Percentiles rank a stretch among this genome's conserved stretches.
Evolutionary conservation across 1,140 invertebrate species (phyloP).

Genomic region (Hypsibius dujardini): DNA sequence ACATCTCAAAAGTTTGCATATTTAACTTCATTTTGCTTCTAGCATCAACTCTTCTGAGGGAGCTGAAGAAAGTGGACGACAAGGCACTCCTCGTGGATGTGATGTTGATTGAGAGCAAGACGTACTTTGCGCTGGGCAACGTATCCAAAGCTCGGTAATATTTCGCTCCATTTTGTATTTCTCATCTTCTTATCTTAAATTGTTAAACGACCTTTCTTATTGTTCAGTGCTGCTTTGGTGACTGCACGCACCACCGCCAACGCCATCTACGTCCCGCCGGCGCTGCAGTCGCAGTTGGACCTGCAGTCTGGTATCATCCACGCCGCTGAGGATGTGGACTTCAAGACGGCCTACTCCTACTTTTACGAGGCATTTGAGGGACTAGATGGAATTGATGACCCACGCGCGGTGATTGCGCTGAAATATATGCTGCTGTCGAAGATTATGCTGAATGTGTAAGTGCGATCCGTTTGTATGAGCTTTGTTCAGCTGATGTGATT

Average conservation of each 20-base stretch:
- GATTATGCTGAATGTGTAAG: slow-evolving; percentile 76
- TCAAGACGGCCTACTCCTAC: slow-evolving; percentile 99
- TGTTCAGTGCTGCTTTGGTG: slow-evolving; percentile 66
- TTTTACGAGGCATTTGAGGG: slow-evolving; percentile 99
- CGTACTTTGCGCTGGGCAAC: slow-evolving; percentile 90
- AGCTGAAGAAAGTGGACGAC: slow-evolving; percentile 96
- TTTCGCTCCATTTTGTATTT: slow-evolving; percentile 14
- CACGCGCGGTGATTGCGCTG: slow-evolving; percentile 73
- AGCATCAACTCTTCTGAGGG: slow-evolving; percentile 62
- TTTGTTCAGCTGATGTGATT: no score
- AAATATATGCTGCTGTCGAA: slow-evolving; percentile 99
- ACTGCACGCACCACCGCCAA: slow-evolving; percentile 96
- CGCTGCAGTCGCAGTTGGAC: slow-evolving; percentile 88
- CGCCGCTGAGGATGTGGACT: slow-evolving; percentile 95
- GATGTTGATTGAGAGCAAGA: slow-evolving; percentile 91
- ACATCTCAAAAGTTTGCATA: no score
- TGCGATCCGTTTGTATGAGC: no score
- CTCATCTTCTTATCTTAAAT: no score
- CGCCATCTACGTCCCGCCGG: slow-evolving; percentile 95
- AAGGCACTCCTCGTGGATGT: slow-evolving; percentile 92
- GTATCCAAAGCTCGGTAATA: slow-evolving; percentile 62
- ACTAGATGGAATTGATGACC: slow-evolving; percentile 81
- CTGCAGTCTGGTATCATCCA: slow-evolving; percentile 94
- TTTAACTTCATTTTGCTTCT: slow-evolving; percentile 23
- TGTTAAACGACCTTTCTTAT: no score